These are phyloP conservation scores for Rhabditoides inermis DNA, from an alignment of 2,888 invertebrate species.

Conservation along the genomic window DNA sequence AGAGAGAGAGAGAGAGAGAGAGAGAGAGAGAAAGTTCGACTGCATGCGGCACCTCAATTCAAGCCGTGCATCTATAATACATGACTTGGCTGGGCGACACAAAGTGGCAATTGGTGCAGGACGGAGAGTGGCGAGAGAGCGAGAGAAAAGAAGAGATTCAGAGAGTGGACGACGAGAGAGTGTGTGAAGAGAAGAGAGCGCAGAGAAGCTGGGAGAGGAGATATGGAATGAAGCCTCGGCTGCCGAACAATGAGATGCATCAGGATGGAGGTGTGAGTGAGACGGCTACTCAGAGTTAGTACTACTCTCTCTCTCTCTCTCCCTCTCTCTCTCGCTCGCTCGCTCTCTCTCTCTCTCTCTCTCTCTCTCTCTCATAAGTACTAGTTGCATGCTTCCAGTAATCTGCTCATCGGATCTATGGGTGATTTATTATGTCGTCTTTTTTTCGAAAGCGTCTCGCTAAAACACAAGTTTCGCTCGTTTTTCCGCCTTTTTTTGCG, in stretches of 20 bases:
- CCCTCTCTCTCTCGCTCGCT: slow-evolving; percentile 3
- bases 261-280: neutral
- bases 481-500: no score
- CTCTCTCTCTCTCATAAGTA: neutral
- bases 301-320: slow-evolving; percentile 1
- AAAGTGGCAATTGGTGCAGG: neutral
- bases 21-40: neutral
- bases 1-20: neutral
- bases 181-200: neutral
- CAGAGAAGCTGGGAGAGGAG: no score
- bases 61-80: neutral
- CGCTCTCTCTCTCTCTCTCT: slow-evolving; percentile 6
- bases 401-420: neutral
- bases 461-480: no score
- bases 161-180: neutral
- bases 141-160: neutral
- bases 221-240: no score
- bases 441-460: no score
- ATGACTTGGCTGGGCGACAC: neutral
- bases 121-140: neutral
- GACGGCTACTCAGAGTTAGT: no score
- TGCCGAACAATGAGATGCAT: neutral
- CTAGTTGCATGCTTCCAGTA: neutral
- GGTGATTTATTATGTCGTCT: no score
- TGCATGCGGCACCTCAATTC: neutral